A percentile compares a stretch with the other conserved stretches of the same genome.
phyloP scores from a whole-genome alignment of 2,797 vertebrate genomes.

The Crenuchus spilurus region DNA sequence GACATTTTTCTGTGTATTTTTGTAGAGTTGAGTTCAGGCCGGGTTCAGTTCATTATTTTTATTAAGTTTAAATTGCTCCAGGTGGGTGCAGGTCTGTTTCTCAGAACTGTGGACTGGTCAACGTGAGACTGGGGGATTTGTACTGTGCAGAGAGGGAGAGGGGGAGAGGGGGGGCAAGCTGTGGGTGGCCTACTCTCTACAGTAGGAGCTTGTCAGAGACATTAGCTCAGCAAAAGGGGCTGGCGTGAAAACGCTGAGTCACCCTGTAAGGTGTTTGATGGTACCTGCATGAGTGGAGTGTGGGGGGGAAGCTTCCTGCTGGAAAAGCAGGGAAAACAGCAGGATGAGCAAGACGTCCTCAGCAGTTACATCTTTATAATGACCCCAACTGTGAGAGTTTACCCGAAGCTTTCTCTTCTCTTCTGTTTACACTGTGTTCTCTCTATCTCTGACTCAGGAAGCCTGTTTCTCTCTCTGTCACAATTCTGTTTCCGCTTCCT shows the following conservation, averaged over 20 bases:
- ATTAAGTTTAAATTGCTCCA: slow-evolving; percentile 30
- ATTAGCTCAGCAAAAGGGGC: slow-evolving; percentile 30
- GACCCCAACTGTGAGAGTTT: slow-evolving; percentile 15
- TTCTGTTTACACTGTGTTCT: background rate
- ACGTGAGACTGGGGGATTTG: background rate
- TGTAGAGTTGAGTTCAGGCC: slow-evolving; percentile 21
- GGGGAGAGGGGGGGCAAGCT: slow-evolving; percentile 5
- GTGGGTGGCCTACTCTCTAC: slow-evolving; percentile 26
- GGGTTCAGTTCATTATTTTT: slow-evolving; percentile 32
- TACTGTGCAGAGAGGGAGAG: slow-evolving; percentile 21
- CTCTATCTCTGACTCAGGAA: background rate
- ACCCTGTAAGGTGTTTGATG: slow-evolving; percentile 40
- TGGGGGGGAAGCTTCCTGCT: background rate
- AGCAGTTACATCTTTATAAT: slow-evolving; percentile 16
- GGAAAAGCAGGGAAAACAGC: background rate
- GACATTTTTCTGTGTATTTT: slow-evolving; percentile 17
- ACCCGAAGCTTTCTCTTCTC: slow-evolving; percentile 1
- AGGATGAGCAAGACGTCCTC: background rate
- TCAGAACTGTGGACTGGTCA: background rate
- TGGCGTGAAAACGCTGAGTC: slow-evolving; percentile 43
- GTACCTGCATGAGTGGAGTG: slow-evolving; percentile 19
- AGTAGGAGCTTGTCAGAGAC: slow-evolving; percentile 32
- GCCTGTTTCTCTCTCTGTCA: background rate
- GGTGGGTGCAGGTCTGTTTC: background rate
- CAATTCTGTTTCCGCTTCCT: too few relatives aligned